Evolutionary conservation across 2,888 invertebrate genomes (phyloP).

Genomic region (Agapostemon virescens): DNA sequence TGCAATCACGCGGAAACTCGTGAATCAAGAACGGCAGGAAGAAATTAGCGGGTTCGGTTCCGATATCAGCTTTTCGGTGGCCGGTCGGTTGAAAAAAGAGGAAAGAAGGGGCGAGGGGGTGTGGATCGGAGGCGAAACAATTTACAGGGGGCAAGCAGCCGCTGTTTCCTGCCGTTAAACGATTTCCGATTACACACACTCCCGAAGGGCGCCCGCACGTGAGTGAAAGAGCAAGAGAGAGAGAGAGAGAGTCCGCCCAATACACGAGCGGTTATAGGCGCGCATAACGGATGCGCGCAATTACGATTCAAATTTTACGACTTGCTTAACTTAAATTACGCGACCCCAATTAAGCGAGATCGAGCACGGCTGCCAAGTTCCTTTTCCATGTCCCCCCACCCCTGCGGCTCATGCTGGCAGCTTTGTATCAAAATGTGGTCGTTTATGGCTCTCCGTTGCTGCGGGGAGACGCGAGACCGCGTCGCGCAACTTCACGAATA

Average conservation of each 20-base stretch:
- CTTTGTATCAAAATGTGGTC: constrained; percentile 57
- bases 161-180: constrained; percentile 52
- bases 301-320: constrained; percentile 69
- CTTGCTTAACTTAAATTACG: constrained; percentile 70
- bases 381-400: constrained; percentile 32
- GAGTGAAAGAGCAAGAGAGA: too few relatives aligned
- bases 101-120: not conserved
- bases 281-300: constrained; percentile 67
- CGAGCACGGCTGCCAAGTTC: constrained; percentile 63
- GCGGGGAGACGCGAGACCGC: constrained; percentile 5
- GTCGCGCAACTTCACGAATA: not conserved
- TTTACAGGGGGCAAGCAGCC: constrained; percentile 51
- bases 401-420: constrained; percentile 22
- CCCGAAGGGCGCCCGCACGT: not conserved
- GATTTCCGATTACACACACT: constrained; percentile 62
- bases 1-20: not conserved
- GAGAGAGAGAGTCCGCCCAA: not conserved
- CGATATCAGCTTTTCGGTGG: constrained; percentile 38
- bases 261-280: constrained; percentile 45
- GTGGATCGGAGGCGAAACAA: constrained; percentile 41
- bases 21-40: not conserved
- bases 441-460: constrained; percentile 33
- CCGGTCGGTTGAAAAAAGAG: not conserved
- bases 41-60: constrained; percentile 22
- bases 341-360: constrained; percentile 68